Base-by-base conservation (phyloP, 1,140 invertebrate genomes). In the Lethrus apterus region DNA sequence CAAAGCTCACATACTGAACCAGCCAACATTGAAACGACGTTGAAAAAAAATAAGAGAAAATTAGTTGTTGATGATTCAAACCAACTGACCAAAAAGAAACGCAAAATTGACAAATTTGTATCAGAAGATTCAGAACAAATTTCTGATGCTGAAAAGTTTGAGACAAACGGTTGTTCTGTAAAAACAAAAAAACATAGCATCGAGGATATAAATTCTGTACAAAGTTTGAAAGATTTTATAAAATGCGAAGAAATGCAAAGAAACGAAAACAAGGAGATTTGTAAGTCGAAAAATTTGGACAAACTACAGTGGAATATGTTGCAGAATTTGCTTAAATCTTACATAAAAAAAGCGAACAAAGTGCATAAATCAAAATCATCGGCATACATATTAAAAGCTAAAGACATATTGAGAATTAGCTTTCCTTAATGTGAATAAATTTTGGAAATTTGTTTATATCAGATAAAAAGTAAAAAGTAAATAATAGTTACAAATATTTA, bases 271-370 rank as follows among this genome's bases (percentile, higher is more conserved):
- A 26, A 26, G n/a, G 5, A 26, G n/a, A 26, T 26, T 7, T 7
- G 5, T 7, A 7, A 21, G 20, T 38, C 14, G 7, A 9, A 21
- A 2, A 38, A 23, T 7, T n/a, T 38, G 24, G 20, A 38, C 14
- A 38, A 38, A 23, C 18, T 38, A 10, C 35, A 38, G 18, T 38
- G 20, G 24, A 21, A 3, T 21, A 38, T 38, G 35, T 10, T 38
- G 24, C 20, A 13, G 9, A 38, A 38, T 7, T 7, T 21, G 10
- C 20, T 38, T 21, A 21, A 9, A 11, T 21, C 20, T n/a, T 21
- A 38, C 24, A 38, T n/a, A 8, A 21, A 23, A n/a, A 21, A 21
- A 21, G 18, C n/a, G 2, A 3, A 38, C 10, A 38, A 38, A 38
- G 14, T 21, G 11, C 2, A 21, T n/a, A 20, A 21, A 11, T 11